A percentile compares a stretch with the other conserved stretches of the same genome.
phyloP scores from a whole-genome alignment of 2,888 invertebrate genomes.

The Operophtera brumata region DNA sequence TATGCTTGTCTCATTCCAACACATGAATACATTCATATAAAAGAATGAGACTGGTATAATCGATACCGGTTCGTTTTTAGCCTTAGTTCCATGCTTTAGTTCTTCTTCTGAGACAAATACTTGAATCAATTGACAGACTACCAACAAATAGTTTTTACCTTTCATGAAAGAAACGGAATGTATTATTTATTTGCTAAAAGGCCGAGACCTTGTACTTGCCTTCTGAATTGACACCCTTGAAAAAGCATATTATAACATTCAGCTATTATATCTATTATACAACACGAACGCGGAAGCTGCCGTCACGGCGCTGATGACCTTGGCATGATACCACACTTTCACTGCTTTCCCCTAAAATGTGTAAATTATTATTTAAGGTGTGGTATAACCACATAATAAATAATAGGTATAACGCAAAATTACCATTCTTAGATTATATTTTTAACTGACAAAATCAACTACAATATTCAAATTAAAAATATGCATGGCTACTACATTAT shows the following conservation, averaged over 20 bases:
- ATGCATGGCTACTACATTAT: too few species aligned
- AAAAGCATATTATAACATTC: constrained; percentile 11
- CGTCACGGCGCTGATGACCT: constrained; percentile 24
- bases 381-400: too few species aligned
- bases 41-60: too few species aligned
- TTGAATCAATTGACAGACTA: neutral
- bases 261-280: constrained; percentile 23
- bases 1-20: too few species aligned
- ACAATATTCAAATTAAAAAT: too few species aligned
- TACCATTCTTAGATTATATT: too few species aligned
- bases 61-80: too few species aligned
- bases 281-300: constrained; percentile 28
- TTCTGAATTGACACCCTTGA: constrained; percentile 29
- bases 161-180: constrained; percentile 1
- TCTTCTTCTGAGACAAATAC: too few species aligned
- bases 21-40: too few species aligned
- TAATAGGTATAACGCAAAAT: too few species aligned
- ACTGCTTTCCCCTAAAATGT: constrained; percentile 24
- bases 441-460: too few species aligned
- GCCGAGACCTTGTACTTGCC: constrained; percentile 27
- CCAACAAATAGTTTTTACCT: neutral
- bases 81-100: too few species aligned
- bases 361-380: neutral
- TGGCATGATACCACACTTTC: constrained; percentile 26
- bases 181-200: constrained; percentile 9